These are phyloP conservation scores for Trissoscelio sp. DNA, from an alignment of 2,888 invertebrate genomes.

Conservation along the genomic window DNA sequence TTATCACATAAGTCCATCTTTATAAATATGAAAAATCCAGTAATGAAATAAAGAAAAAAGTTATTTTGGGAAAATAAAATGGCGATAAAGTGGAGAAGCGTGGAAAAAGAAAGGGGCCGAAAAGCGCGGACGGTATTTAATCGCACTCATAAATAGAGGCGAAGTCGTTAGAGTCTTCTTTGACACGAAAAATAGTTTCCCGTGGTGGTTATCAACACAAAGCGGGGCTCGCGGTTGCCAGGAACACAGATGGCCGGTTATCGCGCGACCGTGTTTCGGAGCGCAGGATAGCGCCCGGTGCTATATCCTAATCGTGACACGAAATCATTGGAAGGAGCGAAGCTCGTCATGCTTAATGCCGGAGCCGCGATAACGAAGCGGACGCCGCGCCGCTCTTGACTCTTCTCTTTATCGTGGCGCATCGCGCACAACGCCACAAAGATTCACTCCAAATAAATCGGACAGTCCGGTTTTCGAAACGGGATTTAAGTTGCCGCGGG, in stretches of 20 bases:
- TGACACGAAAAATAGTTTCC: slow-evolving; percentile 40
- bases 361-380: slow-evolving; percentile 26
- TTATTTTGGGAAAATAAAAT: neutral
- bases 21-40: too few species aligned
- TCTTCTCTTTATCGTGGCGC: slow-evolving; percentile 24
- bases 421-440: neutral
- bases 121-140: slow-evolving; percentile 11
- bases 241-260: slow-evolving; percentile 18
- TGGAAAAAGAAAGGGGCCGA: neutral
- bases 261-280: slow-evolving; percentile 24
- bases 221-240: slow-evolving; percentile 10
- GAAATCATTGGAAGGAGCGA: slow-evolving; percentile 36
- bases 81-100: neutral
- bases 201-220: slow-evolving; percentile 18
- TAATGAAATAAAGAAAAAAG: too few species aligned
- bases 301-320: slow-evolving; percentile 28
- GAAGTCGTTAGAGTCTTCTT: slow-evolving; percentile 42
- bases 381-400: slow-evolving; percentile 7
- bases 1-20: neutral
- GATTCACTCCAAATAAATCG: slow-evolving; percentile 21
- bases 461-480: slow-evolving; percentile 17
- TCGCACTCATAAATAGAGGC: slow-evolving; percentile 27
- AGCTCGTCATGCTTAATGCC: slow-evolving; percentile 47
- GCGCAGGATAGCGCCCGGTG: neutral
- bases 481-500: neutral